Conservation (phyloP, 2,888 invertebrate species). For the Hirudinaria manillensis region DNA sequence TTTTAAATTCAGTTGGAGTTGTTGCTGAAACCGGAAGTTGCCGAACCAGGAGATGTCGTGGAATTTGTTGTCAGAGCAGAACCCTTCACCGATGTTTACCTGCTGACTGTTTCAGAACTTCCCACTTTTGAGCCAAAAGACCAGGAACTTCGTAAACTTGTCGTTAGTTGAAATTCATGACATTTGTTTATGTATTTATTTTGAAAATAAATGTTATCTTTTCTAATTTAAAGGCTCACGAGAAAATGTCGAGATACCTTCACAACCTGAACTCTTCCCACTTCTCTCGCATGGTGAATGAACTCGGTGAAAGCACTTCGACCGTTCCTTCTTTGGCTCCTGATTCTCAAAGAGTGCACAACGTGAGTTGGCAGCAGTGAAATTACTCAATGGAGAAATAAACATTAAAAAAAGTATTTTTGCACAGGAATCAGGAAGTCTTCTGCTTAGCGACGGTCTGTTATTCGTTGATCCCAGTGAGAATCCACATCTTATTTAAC, state of each 20-base stretch:
- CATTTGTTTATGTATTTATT: background rate
- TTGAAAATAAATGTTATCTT: background rate
- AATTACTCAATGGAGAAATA: no score
- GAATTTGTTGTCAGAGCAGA: background rate
- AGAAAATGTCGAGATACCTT: background rate
- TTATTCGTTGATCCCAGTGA: no score
- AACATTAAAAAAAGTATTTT: no score
- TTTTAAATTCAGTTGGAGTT: no score
- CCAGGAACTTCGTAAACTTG: background rate
- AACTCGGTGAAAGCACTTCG: background rate
- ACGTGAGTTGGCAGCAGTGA: background rate
- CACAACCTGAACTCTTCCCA: background rate
- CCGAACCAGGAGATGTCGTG: background rate
- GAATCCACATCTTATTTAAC: no score
- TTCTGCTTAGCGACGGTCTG: no score
- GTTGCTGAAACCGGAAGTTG: background rate
- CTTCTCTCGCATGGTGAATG: background rate
- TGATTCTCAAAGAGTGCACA: background rate
- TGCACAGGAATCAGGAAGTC: no score
- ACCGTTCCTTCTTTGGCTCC: background rate
- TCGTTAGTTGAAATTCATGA: background rate
- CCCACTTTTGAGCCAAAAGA: background rate
- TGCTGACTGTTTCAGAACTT: background rate
- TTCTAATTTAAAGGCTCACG: background rate
- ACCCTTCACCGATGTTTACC: background rate